Conservation (phyloP, 2,888 invertebrate species). For the Magallana nippona region DNA sequence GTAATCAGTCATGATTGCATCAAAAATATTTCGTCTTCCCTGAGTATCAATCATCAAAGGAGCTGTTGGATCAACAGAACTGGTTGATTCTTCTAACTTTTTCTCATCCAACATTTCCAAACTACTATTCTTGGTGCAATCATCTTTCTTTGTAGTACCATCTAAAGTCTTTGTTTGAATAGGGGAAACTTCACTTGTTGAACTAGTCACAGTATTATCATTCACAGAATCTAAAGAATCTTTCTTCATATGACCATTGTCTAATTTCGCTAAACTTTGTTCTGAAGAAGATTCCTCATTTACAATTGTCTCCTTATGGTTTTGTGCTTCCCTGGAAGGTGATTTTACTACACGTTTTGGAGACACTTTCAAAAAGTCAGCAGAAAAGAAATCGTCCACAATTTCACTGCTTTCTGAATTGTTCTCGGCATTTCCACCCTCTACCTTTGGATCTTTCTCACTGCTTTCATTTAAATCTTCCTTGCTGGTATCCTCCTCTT, state of each 20-base stretch:
- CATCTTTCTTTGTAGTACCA: not conserved
- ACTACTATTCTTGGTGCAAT: not conserved
- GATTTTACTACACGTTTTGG: not conserved
- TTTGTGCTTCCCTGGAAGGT: not conserved
- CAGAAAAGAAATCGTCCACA: slow-evolving; percentile 39
- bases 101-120: not conserved
- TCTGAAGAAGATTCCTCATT: not conserved
- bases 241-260: not conserved
- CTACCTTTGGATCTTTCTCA: not conserved
- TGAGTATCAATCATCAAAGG: slow-evolving; percentile 32
- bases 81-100: not conserved
- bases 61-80: not conserved
- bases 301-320: not conserved
- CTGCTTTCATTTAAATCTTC: slow-evolving; percentile 35
- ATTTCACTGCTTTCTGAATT: slow-evolving; percentile 1
- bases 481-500: slow-evolving; percentile 11
- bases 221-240: not conserved
- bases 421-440: not conserved
- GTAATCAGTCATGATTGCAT: slow-evolving; percentile 46
- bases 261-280: not conserved
- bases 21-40: slow-evolving; percentile 48
- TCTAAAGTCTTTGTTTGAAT: not conserved
- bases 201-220: not conserved
- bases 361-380: slow-evolving; percentile 32
- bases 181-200: not conserved